Conservation (phyloP, 2,113 vertebrate genomes). For the Sceloporus tristichus region DNA sequence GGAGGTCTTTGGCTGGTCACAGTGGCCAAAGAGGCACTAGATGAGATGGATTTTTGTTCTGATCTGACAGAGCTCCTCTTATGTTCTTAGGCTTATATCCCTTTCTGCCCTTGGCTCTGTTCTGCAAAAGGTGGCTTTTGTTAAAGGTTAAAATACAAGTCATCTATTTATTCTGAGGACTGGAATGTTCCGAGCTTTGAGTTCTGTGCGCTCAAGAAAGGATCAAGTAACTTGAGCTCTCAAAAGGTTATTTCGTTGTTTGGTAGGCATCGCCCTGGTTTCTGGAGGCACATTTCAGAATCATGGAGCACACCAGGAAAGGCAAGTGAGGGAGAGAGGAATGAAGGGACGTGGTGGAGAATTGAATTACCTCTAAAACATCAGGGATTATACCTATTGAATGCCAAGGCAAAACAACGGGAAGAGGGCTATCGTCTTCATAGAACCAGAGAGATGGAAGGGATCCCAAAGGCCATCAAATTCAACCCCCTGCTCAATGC, state of each 20-base stretch:
- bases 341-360: not conserved
- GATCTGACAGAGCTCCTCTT: too few species aligned
- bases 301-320: not conserved
- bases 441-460: too few species aligned
- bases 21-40: not conserved
- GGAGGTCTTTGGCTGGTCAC: not conserved
- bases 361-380: not conserved
- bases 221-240: slow-evolving; percentile 1
- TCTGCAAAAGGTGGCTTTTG: not conserved
- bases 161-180: not conserved
- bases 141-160: not conserved
- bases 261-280: not conserved
- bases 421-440: not conserved
- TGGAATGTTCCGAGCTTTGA: not conserved
- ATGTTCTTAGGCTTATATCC: not conserved
- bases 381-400: not conserved
- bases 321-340: too few species aligned
- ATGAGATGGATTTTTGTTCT: not conserved
- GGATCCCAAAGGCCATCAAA: too few species aligned
- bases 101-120: not conserved
- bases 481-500: too few species aligned
- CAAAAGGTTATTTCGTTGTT: slow-evolving; percentile 3
- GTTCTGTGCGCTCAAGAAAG: not conserved
- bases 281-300: not conserved
- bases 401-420: too few species aligned